phyloP scores from a whole-genome alignment of 2,797 vertebrate species.

The Sebastes taczanowskii region DNA sequence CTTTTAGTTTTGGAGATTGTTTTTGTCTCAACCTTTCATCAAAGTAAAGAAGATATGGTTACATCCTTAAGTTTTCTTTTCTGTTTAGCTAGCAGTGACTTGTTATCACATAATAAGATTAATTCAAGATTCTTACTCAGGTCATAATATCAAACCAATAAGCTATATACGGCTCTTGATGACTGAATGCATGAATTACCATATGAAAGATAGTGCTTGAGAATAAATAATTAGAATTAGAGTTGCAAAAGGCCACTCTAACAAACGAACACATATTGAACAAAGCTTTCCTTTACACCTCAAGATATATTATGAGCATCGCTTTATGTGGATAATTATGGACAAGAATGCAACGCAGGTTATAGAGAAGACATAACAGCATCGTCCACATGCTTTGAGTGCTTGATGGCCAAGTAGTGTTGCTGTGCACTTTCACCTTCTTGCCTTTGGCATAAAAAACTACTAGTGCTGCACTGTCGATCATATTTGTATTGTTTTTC shows the following conservation, averaged over 20 bases:
- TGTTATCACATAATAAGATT: slow-evolving; percentile 10
- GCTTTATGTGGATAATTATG: slow-evolving; percentile 12
- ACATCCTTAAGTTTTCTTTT: not conserved
- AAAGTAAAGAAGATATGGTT: not conserved
- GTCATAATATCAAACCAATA: slow-evolving; percentile 17
- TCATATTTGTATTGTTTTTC: not conserved
- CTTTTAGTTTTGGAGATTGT: not conserved
- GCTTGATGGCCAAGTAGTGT: not conserved
- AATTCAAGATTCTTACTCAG: slow-evolving; percentile 18
- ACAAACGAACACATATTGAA: slow-evolving; percentile 4
- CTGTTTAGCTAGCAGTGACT: not conserved
- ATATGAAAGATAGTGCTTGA: slow-evolving; percentile 25
- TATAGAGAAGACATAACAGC: not conserved
- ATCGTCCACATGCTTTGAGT: too few relatives aligned
- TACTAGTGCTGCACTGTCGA: not conserved
- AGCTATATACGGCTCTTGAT: slow-evolving; percentile 3
- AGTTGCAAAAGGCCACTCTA: slow-evolving; percentile 3
- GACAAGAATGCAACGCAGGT: not conserved
- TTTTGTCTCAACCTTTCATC: not conserved
- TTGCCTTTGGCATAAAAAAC: not conserved
- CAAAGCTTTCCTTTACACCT: not conserved
- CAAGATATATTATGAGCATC: not conserved
- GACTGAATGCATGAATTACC: slow-evolving; percentile 30
- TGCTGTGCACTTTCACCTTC: not conserved
- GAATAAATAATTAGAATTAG: slow-evolving; percentile 36